phyloP scores from a whole-genome alignment of 1,140 invertebrate species.

The Nasonia vitripennis region DNA sequence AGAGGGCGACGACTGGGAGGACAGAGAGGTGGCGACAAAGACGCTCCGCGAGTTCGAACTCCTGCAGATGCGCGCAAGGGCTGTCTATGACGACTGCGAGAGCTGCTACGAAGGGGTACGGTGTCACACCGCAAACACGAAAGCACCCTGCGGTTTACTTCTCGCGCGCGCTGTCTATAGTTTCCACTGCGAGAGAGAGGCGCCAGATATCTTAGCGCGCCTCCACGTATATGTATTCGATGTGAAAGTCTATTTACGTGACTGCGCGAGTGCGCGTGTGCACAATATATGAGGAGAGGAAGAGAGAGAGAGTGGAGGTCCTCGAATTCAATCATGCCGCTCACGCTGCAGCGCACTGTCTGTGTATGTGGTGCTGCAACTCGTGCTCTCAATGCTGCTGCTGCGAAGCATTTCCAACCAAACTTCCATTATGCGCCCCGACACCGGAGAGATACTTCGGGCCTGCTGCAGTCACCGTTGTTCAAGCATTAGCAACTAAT shows the following conservation, averaged over 20 bases:
- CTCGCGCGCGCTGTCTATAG: not conserved
- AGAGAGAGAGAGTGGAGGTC: not conserved
- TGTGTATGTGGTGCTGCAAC: not conserved
- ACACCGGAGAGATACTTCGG: not conserved
- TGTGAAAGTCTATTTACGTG: not conserved
- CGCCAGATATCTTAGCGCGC: too few species aligned
- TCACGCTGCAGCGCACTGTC: too few species aligned
- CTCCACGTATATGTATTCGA: not conserved
- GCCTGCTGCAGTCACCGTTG: not conserved
- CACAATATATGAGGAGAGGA: not conserved
- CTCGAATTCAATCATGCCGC: slow-evolving; percentile 31
- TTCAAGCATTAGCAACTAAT: slow-evolving; percentile 20
- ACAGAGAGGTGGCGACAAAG: not conserved
- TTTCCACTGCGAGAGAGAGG: not conserved
- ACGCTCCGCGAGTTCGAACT: not conserved
- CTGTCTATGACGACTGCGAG: not conserved
- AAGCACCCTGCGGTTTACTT: not conserved
- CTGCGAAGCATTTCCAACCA: slow-evolving; percentile 8
- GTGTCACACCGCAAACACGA: not conserved
- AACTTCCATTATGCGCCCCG: not conserved
- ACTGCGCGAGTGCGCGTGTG: not conserved
- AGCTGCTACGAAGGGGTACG: not conserved
- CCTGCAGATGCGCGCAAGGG: not conserved
- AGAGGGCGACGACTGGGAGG: slow-evolving; percentile 12
- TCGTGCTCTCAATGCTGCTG: too few species aligned